These are phyloP conservation scores for Lasioglossum lativentre DNA, from an alignment of 2,888 invertebrate species.

Conservation along the genomic window DNA sequence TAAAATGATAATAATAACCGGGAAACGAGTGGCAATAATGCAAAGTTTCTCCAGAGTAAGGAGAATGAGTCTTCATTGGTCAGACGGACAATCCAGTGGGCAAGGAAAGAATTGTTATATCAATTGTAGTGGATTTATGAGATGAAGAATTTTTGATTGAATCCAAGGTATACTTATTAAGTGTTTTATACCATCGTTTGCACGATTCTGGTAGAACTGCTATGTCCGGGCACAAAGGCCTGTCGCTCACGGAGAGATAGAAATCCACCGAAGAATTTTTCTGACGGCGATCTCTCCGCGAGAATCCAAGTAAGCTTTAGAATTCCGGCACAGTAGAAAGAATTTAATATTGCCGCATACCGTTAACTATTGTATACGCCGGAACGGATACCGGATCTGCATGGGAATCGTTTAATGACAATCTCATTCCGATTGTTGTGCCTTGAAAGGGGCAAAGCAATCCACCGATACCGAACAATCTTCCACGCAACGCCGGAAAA, in stretches of 20 bases:
- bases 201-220: background rate
- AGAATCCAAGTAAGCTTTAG: slow-evolving; percentile 57
- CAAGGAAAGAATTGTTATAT: background rate
- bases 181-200: background rate
- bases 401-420: slow-evolving; percentile 23
- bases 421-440: background rate
- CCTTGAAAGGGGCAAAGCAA: background rate
- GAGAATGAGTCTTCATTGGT: background rate
- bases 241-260: slow-evolving; percentile 8
- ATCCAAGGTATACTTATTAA: background rate
- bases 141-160: background rate
- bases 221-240: slow-evolving; percentile 17
- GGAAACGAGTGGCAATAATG: background rate
- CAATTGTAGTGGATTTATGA: background rate
- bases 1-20: too few species aligned
- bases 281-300: slow-evolving; percentile 1
- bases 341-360: slow-evolving; percentile 68
- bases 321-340: slow-evolving; percentile 57
- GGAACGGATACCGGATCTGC: slow-evolving; percentile 1
- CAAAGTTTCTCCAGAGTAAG: background rate
- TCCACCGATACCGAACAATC: background rate
- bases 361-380: slow-evolving; percentile 38
- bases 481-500: background rate
- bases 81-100: background rate
- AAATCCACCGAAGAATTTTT: slow-evolving; percentile 54